Conservation (phyloP, 2,888 invertebrate genomes). For the Napeogenes inachia region DNA sequence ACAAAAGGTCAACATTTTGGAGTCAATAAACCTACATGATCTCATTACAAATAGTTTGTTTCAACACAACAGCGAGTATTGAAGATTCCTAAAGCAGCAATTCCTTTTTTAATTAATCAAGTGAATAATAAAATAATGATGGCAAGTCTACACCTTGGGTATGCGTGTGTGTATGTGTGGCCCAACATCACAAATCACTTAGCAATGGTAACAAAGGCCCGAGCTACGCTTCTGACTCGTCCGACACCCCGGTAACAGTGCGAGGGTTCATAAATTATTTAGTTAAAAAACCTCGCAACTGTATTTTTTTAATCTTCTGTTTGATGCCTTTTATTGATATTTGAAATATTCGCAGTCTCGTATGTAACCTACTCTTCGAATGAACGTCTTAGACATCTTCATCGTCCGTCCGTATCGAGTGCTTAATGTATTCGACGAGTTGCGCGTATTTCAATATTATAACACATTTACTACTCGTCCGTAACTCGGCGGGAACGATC, state of each 20-base stretch:
- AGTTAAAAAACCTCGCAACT: constrained; percentile 64
- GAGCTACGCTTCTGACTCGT: constrained; percentile 73
- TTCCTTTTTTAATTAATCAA: no score
- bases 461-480: constrained; percentile 3
- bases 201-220: constrained; percentile 54
- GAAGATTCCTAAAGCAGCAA: no score
- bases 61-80: no score
- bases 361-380: background rate
- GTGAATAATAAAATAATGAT: background rate
- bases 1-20: background rate
- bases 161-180: constrained; percentile 6
- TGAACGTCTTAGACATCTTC: background rate
- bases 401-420: background rate
- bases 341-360: constrained; percentile 34
- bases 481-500: constrained; percentile 56
- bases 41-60: no score
- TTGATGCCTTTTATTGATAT: constrained; percentile 56
- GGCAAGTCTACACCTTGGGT: background rate
- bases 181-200: constrained; percentile 26
- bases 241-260: constrained; percentile 75
- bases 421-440: constrained; percentile 14
- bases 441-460: constrained; percentile 30
- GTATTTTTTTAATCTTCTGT: constrained; percentile 66
- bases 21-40: background rate
- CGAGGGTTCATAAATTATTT: constrained; percentile 44